Evolutionary conservation across 35 echinoderm and acorn worm genomes (phyloP).

Genomic region (Anneissia japonica): DNA sequence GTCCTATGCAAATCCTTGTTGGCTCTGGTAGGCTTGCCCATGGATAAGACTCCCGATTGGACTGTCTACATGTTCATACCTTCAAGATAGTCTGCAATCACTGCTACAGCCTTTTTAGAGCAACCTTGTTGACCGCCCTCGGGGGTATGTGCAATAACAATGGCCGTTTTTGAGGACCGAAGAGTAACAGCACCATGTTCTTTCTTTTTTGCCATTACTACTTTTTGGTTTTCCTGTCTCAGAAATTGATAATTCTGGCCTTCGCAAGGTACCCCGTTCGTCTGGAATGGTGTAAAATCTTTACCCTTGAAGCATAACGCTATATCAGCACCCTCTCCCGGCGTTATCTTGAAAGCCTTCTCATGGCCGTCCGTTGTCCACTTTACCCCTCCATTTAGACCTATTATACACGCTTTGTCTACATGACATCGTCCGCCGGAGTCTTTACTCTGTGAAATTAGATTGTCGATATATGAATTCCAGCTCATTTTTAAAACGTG

Average conservation of each 20-base stretch:
- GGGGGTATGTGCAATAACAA: slow-evolving; percentile 37
- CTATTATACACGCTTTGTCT: slow-evolving; percentile 61
- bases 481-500: slow-evolving; percentile 26
- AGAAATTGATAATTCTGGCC: slow-evolving; percentile 69
- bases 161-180: slow-evolving; percentile 47
- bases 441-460: slow-evolving; percentile 10
- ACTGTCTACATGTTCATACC: background rate
- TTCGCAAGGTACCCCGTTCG: slow-evolving; percentile 14
- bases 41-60: too few species aligned
- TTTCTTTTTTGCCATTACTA: slow-evolving; percentile 56
- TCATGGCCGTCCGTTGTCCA: slow-evolving; percentile 52
- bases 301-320: slow-evolving; percentile 44
- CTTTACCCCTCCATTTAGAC: slow-evolving; percentile 31
- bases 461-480: slow-evolving; percentile 32
- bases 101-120: slow-evolving; percentile 43
- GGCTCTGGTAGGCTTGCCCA: too few species aligned
- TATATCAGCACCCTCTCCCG: slow-evolving; percentile 33
- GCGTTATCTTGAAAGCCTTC: background rate
- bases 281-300: slow-evolving; percentile 54
- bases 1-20: too few species aligned
- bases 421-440: background rate
- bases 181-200: slow-evolving; percentile 24
- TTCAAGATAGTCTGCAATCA: slow-evolving; percentile 68
- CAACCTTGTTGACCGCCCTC: slow-evolving; percentile 55
- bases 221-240: slow-evolving; percentile 41